A percentile compares a stretch with the other conserved stretches of the same genome.
phyloP scores from a whole-genome alignment of 2,113 vertebrate species.

The Pygoscelis adeliae region DNA sequence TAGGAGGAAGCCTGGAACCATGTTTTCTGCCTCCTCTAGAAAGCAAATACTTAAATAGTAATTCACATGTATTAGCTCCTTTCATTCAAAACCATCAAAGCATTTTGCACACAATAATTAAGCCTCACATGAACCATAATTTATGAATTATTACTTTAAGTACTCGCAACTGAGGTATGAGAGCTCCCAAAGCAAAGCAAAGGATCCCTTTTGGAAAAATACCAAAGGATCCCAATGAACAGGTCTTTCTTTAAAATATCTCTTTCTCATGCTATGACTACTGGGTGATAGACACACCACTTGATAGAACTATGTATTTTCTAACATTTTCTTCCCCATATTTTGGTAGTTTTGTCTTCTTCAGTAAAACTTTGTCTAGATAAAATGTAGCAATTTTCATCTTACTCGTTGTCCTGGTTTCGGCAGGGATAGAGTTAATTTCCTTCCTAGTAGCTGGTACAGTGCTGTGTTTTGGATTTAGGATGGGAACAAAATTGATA shows the following conservation, averaged over 20 bases:
- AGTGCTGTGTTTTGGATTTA: no score
- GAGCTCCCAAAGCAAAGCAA: background rate
- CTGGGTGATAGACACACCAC: background rate
- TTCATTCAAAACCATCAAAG: background rate
- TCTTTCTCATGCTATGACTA: background rate
- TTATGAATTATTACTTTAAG: background rate
- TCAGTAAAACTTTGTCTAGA: background rate
- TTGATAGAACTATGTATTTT: background rate
- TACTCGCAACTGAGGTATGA: background rate
- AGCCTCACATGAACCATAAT: background rate
- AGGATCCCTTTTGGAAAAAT: background rate
- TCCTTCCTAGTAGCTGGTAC: no score
- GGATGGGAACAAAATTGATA: no score
- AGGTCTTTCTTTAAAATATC: background rate
- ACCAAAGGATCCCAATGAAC: background rate
- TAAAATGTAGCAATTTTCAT: background rate
- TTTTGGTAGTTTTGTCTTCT: background rate
- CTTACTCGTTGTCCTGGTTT: background rate
- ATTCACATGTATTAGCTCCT: background rate
- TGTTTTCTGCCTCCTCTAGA: background rate
- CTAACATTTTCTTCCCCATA: background rate
- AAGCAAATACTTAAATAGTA: background rate
- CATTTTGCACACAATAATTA: background rate
- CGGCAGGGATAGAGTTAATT: no score
- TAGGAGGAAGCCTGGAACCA: background rate